These are phyloP conservation scores for Mastomys natalensis DNA, from an alignment of 2,113 vertebrate species.

Conservation along the genomic window DNA sequence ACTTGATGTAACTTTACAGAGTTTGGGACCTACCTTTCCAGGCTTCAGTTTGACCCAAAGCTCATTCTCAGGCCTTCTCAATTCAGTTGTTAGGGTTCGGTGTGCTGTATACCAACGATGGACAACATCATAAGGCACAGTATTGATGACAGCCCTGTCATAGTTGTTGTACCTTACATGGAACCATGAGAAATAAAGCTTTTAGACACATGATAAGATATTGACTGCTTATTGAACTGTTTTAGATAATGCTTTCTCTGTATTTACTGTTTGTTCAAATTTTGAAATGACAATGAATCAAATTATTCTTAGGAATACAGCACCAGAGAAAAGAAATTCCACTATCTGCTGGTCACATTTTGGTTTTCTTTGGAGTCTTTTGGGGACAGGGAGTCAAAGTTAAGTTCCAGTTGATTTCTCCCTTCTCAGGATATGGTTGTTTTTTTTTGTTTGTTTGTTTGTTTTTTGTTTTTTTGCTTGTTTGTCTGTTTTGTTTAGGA, in stretches of 20 bases:
- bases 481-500: neutral
- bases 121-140: slow-evolving; percentile 90
- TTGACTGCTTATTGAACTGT: neutral
- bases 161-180: slow-evolving; percentile 96
- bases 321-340: neutral
- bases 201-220: slow-evolving; percentile 2
- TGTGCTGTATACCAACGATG: slow-evolving; percentile 94
- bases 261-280: slow-evolving; percentile 1
- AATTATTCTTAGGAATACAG: neutral
- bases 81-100: slow-evolving; percentile 90
- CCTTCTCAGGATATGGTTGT: neutral
- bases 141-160: slow-evolving; percentile 93
- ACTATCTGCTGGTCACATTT: neutral
- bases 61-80: slow-evolving; percentile 93
- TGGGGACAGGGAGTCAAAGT: neutral
- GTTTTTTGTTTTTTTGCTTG: neutral
- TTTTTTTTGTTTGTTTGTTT: neutral
- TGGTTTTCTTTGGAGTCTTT: slow-evolving; percentile 38
- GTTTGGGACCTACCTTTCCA: slow-evolving; percentile 89
- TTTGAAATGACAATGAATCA: slow-evolving; percentile 22
- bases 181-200: slow-evolving; percentile 31
- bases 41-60: slow-evolving; percentile 97
- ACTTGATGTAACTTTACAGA: neutral
- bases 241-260: neutral
- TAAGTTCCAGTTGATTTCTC: slow-evolving; percentile 15